Evolutionary conservation across 2,888 invertebrate species (phyloP), one percentile per base, ranked within the genome.

Genomic region (Helleia helle): DNA sequence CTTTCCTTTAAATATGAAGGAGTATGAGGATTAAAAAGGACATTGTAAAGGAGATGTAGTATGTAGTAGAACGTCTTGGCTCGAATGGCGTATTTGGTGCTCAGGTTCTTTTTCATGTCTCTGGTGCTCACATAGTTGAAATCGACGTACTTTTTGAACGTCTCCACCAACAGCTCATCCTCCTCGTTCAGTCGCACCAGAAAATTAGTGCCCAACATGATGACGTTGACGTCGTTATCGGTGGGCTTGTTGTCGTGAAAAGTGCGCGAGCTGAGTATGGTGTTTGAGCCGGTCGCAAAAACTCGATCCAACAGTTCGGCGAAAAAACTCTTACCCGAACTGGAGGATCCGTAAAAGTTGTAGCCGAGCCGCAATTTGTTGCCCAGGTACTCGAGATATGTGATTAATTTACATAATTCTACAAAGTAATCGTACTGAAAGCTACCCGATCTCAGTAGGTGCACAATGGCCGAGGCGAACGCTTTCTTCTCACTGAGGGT

Each of bases 41-140:
- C n/a, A n/a, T n/a, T n/a, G n/a, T n/a, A n/a, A n/a, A n/a, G n/a
- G n/a, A n/a, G n/a, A n/a, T n/a, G n/a, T n/a, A n/a, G n/a, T n/a
- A n/a, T n/a, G n/a, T n/a, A n/a, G n/a, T n/a, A n/a, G n/a, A n/a
- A n/a, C n/a, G n/a, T 14, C 13, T 36, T 36, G 24, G 36, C 36
- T 4, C 36, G 36, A 36, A 36, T 36, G 36, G 36, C 36, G 24
- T 36, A 36, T 36, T 36, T 36, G 24, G 24, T 36, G 36, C 12
- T 36, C 24, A 36, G 22, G 36, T 36, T 36, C 36, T 36, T 36
- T 24, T 24, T 24, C 24, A 36, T 36, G 36, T 36, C 36, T 12
- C 36, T 36, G 36, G 36, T 34, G 34, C 18, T 30, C 15, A 30
- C 6, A 18, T 34, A 34, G 18, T 18, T 34, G 34, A 34, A 36